Evolutionary conservation across 1,140 invertebrate species (phyloP), one percentile per base, ranked within the genome.

Genomic region (Drosophila pallidifrons): DNA sequence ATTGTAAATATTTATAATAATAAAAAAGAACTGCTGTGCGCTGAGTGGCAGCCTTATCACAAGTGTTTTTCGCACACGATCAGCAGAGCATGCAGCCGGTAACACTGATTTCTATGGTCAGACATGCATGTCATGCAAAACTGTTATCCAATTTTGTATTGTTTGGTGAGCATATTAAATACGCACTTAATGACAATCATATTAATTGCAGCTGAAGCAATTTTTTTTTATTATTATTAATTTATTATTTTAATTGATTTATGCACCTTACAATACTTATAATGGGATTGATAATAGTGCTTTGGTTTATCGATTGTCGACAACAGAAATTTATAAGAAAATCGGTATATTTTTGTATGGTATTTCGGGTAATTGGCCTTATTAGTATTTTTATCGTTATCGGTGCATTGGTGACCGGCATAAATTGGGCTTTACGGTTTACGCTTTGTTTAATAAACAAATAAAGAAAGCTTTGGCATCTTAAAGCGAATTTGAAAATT

Each of bases 361-460:
- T 11, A 41, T 41, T 41, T 41, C 35, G 20, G 20, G 3, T 3
- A 8, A 32, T 32, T 32, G 5, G 35, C 35, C 7, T 32, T 32
- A 32, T 1, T 6, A 6, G 2, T 8, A 32, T 32, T 32, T 32
- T 1, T 32, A 32, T 32, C 5, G 30, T 6, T 32, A 32, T 32
- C 30, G 30, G 30, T 32, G 30, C 30, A 32, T 2, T 38, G 10
- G 67, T 75, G 73, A 75, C 73, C 73, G 73, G 73, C 73, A 69
- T 13, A 65, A 71, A 59, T 38, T 58, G 38, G 15, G 43, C 13
- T 30, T 10, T 7, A 32, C 6, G 32, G 32, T 32, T 32, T 32
- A 32, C 20, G 20, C 3, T 25, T 25, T 25, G 20, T 25, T 32
- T 32, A 32, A 8, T 32, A 38, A 38, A 38, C 10, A 38, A 38